Evolutionary conservation across 1,140 invertebrate species (phyloP), one percentile per base, ranked within the genome.

Genomic region (Drosophila fuyamai): DNA sequence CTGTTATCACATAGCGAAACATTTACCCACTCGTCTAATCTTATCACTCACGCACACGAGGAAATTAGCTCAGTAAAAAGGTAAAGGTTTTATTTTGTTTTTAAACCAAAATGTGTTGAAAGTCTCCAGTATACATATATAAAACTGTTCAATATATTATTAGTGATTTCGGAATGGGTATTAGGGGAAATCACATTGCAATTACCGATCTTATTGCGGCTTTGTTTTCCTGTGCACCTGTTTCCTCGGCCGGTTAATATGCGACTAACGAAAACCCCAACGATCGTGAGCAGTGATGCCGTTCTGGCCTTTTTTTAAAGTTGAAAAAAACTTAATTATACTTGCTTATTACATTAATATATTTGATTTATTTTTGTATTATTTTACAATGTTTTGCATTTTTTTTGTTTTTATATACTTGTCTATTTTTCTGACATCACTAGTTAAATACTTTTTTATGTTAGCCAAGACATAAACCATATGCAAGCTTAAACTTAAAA

Each of bases 151-250:
- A 16, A 35, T 38, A 51, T 51, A 50, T 57, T 8, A n/a, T 35
- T 12, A n/a, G 50, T 44, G 29, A 57, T 74, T 51, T 13, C 29
- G 14, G 46, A 58, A 55, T 55, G n/a, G 43, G 43, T 55, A 9
- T 10, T 10, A 13, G 47, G 23, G 55, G 27, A n/a, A 77, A 36
- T 50, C 14, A 36, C 46, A 32, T 23, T 32, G 27, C 32, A 73
- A 55, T 83, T 84, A 84, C 77, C 81, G 73, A 59, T 74, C 50
- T 80, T 68, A 66, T 62, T 57, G 60, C 36, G 46, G 48, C 50
- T 61, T 46, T 35, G 43, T n/a, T 57, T 16, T 46, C 32, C 32
- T 32, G 18, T 68, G 46, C 81, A 84, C 76, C 81, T 85, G 81
- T 73, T 84, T 59, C 67, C 72, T 73, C 29, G 56, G 65, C 76